phyloP scores from a whole-genome alignment of 2,888 invertebrate species.

The Choreutis nemorana region DNA sequence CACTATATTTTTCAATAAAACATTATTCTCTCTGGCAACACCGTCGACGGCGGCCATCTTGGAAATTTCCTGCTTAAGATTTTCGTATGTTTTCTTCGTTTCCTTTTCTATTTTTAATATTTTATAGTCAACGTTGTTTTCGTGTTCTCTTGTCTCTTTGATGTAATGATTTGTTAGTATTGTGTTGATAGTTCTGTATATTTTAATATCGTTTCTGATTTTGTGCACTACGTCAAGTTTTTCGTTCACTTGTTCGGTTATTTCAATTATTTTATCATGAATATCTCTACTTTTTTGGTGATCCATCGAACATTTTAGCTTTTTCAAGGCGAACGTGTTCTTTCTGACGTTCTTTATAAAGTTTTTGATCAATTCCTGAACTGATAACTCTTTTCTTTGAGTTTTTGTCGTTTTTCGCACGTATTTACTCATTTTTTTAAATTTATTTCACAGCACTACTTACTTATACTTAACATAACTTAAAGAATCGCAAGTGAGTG shows the following conservation, averaged over 20 bases:
- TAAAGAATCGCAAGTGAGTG: too few species aligned
- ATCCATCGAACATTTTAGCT: slow-evolving; percentile 36
- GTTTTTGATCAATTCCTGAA: slow-evolving; percentile 28
- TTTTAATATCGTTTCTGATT: slow-evolving; percentile 53
- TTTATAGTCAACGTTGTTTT: slow-evolving; percentile 37
- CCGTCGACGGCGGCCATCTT: slow-evolving; percentile 25
- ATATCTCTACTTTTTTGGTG: slow-evolving; percentile 22
- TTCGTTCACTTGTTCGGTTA: slow-evolving; percentile 44
- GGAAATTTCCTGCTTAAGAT: slow-evolving; percentile 32
- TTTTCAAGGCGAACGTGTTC: slow-evolving; percentile 43
- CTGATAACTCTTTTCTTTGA: slow-evolving; percentile 18
- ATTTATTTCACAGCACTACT: too few species aligned
- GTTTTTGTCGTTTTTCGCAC: slow-evolving; percentile 16
- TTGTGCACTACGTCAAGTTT: slow-evolving; percentile 51
- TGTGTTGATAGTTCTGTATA: slow-evolving; percentile 52
- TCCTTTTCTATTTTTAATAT: slow-evolving; percentile 40
- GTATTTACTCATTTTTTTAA: too few species aligned
- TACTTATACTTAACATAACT: too few species aligned
- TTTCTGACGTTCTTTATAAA: slow-evolving; percentile 41
- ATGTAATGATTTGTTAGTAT: slow-evolving; percentile 55
- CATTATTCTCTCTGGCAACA: slow-evolving; percentile 29
- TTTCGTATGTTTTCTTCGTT: slow-evolving; percentile 40
- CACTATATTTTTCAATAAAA: slow-evolving; percentile 21
- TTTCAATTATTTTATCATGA: slow-evolving; percentile 35
- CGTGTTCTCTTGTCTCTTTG: slow-evolving; percentile 46